Conservation (phyloP, 2,888 invertebrate species). For the Rhagophthalmus giganteus region DNA sequence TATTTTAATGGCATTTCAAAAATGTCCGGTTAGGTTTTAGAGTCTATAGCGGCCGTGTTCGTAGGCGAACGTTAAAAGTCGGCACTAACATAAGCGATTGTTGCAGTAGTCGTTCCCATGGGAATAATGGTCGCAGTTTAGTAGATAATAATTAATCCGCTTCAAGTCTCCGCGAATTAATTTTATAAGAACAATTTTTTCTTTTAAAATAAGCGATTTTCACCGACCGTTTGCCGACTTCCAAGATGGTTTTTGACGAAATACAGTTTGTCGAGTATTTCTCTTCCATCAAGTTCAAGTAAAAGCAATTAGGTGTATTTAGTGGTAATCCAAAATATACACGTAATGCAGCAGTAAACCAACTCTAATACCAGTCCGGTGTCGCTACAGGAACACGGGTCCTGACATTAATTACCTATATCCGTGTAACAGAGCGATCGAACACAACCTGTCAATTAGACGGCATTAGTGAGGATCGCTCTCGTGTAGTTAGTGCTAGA, state of each 20-base stretch:
- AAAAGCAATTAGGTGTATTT: constrained; percentile 30
- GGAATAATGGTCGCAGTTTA: no score
- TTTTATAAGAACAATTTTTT: background rate
- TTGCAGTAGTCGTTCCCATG: no score
- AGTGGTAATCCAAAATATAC: constrained; percentile 40
- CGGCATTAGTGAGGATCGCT: constrained; percentile 51
- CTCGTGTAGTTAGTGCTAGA: constrained; percentile 35
- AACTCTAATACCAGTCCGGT: constrained; percentile 45
- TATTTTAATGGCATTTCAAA: no score
- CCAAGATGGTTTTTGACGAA: background rate
- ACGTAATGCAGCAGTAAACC: constrained; percentile 52
- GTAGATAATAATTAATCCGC: no score
- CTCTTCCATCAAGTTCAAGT: constrained; percentile 18
- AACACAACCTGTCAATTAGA: constrained; percentile 58
- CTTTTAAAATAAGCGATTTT: no score
- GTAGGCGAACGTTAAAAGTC: no score
- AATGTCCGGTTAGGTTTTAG: no score
- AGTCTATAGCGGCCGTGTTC: no score
- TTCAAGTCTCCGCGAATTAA: background rate
- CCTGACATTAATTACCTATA: constrained; percentile 58
- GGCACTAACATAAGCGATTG: no score
- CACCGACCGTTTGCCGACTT: background rate
- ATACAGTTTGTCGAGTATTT: constrained; percentile 5
- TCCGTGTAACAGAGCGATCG: constrained; percentile 55
- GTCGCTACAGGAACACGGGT: constrained; percentile 51